Base-by-base conservation (phyloP, 2,797 vertebrate genomes). In the Emys orbicularis region DNA sequence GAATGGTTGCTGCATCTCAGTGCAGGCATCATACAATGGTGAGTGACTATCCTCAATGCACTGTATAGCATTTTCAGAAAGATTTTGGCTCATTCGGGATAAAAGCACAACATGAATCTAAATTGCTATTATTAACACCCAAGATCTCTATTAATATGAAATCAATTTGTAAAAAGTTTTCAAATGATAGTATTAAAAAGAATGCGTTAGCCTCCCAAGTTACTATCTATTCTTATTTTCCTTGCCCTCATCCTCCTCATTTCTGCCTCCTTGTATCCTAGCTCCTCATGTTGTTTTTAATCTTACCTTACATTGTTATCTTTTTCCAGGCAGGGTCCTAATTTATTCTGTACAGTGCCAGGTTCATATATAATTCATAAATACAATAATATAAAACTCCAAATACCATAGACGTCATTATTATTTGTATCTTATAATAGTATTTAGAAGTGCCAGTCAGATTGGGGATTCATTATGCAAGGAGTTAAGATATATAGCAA, bases 381-480 rank as follows among this genome's bases (percentile, higher is more conserved):
- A 29, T 29, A 47, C 8, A 47, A 76, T 77, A 76, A 47, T 49
- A 77, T 77, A 77, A 77, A 77, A 29, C 23, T 77, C 44, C 74
- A 47, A 29, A 44, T 29, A 31, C 15, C 44, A 49, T 77, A 76
- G 23, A 27, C 12, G 1, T 15, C 72, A 76, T 76, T 76, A 76
- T 13, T 76, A 56, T 68, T 95, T 97, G 94, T 91, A 81, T 95
- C 96, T 94, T 87, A 53, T 87, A 79, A 93, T 93, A 92, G 80
- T 27, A 93, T 95, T 91, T 87, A 79, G 41, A 96, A 74, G 53
- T 97, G 97, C 88, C 94, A 93, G 47, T 87, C 88, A 89, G 77
- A 94, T 86, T 82, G 84, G 74, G 83, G 90, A 86, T 93, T 97
- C 79, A 87, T 96, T 92, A 95, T 90, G 90, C 84, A 95, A 93